Base-by-base conservation (phyloP, 2,797 vertebrate species). In the Galago senegalensis region DNA sequence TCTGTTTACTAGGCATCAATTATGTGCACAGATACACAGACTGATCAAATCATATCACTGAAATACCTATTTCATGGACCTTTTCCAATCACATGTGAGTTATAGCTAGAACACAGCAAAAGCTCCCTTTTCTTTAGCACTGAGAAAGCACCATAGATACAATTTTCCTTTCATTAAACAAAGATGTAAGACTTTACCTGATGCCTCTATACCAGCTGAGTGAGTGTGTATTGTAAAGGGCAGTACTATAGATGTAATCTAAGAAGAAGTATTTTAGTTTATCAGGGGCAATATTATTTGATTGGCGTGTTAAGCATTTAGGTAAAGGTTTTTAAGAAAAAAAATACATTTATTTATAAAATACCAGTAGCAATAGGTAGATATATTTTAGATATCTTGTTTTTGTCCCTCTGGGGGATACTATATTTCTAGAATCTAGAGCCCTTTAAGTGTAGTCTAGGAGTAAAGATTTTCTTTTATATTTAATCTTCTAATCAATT, bases 271-370 rank as follows among this genome's bases (percentile, higher is more conserved):
- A 81, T 70, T 93, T 86, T 49, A 83, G 20, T 61, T 37, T 49
- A 29, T 76, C 53, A 58, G 95, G 70, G 56, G 40, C 93, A 76
- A 27, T 72, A 80, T 20, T 83, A 63, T 63, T 92, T 90, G 34
- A 73, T 76, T 89, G n/a, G 18, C 7, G 25, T 92, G n/a, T 85
- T 11, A 53, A 89, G 77, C 43, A 82, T 79, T 87, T 93, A 13
- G 79, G 76, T 61, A 75, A 95, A 90, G 58, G 2, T 80, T 91
- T 93, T 79, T 63, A 23, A 87, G 72, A 56, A 75, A 84, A 84
- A 85, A 91, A 77, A 56, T 49, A 29, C 12, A 53, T 81, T 85
- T 79, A 37, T 31, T 81, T 90, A 89, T 77, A 72, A 94, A 92
- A 81, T 75, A 72, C 43, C 21, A 77, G 7, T 65, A 91, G 29